These are phyloP conservation scores for Vulpes vulpes DNA, from an alignment of 2,113 vertebrate genomes.

Conservation along the genomic window DNA sequence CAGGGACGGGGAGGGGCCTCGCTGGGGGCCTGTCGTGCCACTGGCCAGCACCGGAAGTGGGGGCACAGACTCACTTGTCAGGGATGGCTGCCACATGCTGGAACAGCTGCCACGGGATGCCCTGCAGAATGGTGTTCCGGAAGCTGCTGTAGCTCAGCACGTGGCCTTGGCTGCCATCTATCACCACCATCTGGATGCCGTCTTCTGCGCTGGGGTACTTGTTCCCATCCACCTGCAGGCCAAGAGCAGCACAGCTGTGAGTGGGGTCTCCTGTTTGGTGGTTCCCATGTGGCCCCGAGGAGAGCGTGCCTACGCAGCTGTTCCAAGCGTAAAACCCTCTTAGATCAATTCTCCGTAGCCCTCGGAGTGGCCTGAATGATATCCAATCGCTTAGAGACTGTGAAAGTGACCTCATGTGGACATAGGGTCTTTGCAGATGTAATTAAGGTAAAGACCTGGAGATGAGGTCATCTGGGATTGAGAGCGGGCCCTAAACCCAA, in stretches of 20 bases:
- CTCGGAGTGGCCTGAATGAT: no score
- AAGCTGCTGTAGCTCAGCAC: slow-evolving; percentile 91
- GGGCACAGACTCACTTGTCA: slow-evolving; percentile 89
- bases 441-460: background rate
- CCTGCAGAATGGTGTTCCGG: slow-evolving; percentile 92
- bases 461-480: background rate
- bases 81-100: slow-evolving; percentile 91
- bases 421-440: background rate
- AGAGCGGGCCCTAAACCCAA: background rate
- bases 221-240: slow-evolving; percentile 91
- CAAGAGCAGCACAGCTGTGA: background rate
- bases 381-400: background rate
- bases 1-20: background rate
- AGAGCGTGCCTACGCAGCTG: background rate
- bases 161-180: slow-evolving; percentile 92
- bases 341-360: background rate
- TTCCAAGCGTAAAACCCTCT: background rate
- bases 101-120: slow-evolving; percentile 94
- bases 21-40: background rate
- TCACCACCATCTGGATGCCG: slow-evolving; percentile 93
- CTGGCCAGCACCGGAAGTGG: no score
- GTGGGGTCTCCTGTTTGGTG: rapidly evolving
- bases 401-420: background rate
- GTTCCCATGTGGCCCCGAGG: rapidly evolving
- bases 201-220: slow-evolving; percentile 92